Conservation (phyloP, 2,113 vertebrate genomes). For the Arenaria interpres region DNA sequence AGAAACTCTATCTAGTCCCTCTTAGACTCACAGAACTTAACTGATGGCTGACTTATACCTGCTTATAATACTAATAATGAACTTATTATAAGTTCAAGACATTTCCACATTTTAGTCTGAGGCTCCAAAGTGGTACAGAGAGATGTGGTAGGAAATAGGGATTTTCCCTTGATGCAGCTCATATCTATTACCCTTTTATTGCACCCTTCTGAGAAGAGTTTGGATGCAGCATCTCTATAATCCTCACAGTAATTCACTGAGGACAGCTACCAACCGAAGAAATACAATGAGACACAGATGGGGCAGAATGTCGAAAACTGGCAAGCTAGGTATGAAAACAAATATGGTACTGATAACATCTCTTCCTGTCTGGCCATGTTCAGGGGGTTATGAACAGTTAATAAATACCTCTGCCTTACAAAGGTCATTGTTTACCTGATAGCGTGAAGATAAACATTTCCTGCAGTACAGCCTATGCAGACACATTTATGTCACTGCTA, state of each 20-base stretch:
- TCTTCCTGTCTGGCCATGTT: not conserved
- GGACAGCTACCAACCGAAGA: not conserved
- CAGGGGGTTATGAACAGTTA: not conserved
- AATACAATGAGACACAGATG: not conserved
- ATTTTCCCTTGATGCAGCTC: not conserved
- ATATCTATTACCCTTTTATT: not conserved
- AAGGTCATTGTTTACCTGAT: not conserved
- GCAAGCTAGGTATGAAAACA: not conserved
- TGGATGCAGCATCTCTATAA: not conserved
- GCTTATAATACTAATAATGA: not conserved
- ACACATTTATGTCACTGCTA: not conserved
- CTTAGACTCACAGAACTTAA: not conserved
- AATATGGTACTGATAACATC: not conserved
- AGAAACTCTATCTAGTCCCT: not conserved
- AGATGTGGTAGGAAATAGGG: not conserved
- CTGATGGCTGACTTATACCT: not conserved
- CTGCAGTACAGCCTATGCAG: not conserved
- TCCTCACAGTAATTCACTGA: not conserved
- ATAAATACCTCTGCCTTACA: not conserved
- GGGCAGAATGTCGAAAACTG: not conserved
- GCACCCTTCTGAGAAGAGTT: not conserved
- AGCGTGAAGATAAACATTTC: rapidly evolving
- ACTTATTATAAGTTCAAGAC: too few relatives aligned
- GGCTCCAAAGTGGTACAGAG: not conserved
- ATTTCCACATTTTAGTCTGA: not conserved